These are phyloP conservation scores for Sycobia sp. DNA, from an alignment of 1,140 invertebrate species.

Conservation along the genomic window DNA sequence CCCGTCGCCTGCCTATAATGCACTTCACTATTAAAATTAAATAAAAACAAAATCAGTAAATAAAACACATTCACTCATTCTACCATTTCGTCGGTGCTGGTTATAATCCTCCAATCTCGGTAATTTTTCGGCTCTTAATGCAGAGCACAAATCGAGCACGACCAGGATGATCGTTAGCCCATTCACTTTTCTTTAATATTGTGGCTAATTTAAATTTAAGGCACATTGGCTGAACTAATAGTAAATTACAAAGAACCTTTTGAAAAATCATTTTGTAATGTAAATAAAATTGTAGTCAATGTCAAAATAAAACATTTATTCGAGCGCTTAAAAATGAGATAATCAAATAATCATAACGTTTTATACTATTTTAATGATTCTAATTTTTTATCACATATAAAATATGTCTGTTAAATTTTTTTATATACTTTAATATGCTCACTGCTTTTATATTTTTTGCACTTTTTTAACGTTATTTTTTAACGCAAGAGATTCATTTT, in stretches of 20 bases:
- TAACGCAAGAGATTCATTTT: not conserved
- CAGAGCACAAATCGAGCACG: not conserved
- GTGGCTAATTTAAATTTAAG: not conserved
- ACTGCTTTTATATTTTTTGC: not conserved
- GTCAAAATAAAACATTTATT: not conserved
- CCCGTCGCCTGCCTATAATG: constrained; percentile 56
- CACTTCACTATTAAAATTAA: constrained; percentile 49
- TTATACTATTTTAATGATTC: not conserved
- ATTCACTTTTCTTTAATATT: constrained; percentile 12
- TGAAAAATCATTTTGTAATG: too few species aligned
- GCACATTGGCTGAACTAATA: too few species aligned
- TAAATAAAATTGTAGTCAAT: too few species aligned
- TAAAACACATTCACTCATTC: constrained; percentile 40
- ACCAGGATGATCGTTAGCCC: too few species aligned
- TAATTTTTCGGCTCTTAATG: constrained; percentile 26
- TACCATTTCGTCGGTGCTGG: constrained; percentile 41
- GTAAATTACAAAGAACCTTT: too few species aligned
- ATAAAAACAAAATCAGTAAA: constrained; percentile 24
- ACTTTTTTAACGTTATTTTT: not conserved
- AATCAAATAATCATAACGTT: not conserved
- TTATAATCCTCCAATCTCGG: constrained; percentile 31
- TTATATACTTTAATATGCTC: not conserved
- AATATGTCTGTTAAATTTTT: not conserved
- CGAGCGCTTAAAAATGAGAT: not conserved
- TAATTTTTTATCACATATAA: not conserved